These are phyloP conservation scores for Steromphala cineraria DNA, from an alignment of 2,888 invertebrate genomes.

Conservation along the genomic window DNA sequence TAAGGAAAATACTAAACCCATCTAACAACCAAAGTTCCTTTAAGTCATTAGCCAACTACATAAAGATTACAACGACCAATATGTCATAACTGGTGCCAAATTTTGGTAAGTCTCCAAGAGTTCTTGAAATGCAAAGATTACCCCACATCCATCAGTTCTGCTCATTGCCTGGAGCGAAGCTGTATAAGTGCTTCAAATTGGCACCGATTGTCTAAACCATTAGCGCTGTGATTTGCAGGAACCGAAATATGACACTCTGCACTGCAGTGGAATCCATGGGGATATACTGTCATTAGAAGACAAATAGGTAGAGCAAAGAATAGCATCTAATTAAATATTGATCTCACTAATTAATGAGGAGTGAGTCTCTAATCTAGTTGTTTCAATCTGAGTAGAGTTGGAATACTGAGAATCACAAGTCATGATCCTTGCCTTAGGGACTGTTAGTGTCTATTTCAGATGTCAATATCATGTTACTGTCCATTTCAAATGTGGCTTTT, in stretches of 20 bases:
- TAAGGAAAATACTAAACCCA: no score
- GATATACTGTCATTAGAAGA: slow-evolving; percentile 5
- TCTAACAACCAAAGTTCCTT: no score
- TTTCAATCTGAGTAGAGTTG: background rate
- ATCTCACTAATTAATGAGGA: slow-evolving; percentile 10
- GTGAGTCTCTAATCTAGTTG: background rate
- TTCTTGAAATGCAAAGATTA: background rate
- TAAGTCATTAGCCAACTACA: no score
- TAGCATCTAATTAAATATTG: slow-evolving; percentile 2
- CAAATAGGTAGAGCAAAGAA: background rate
- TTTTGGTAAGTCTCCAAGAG: background rate
- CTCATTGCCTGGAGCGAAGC: background rate
- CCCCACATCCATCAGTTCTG: background rate
- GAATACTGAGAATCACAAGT: no score
- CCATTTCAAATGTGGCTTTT: no score
- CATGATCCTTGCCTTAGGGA: no score
- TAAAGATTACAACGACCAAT: no score
- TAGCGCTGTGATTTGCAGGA: background rate
- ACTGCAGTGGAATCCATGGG: background rate
- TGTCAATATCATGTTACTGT: no score
- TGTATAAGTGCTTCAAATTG: background rate
- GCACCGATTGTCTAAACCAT: background rate
- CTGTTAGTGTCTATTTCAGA: no score
- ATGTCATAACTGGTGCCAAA: background rate
- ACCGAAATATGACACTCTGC: background rate